Base-by-base conservation (phyloP, 92 coral and sea anemone genomes). In the Epizoanthus illoricatus region DNA sequence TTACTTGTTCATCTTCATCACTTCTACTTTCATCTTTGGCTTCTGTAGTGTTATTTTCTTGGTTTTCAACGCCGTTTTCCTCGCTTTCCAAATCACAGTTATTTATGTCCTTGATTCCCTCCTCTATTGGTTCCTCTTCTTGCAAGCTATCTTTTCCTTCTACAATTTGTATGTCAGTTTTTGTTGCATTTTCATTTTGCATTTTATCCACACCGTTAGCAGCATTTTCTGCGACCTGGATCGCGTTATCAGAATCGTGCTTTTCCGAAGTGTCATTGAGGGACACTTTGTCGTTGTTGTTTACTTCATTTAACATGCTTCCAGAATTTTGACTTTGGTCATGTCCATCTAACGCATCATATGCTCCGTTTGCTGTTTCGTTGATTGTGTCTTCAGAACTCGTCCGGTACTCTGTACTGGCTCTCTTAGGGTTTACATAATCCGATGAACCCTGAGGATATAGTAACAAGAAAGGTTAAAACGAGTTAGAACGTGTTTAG, bases 361-460 rank as follows among this genome's bases (percentile, higher is more conserved):
- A 2, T 52, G 13, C 56, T 52, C 56, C 56, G 21, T 57, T 74
- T 45, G 23, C 2, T 2, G 43, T 33, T 55, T 57, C 66, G 41
- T 56, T 20, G 28, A 36, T 2, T 19, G 9, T 72, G 36, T 13
- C 36, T 72, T 45, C n/a, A 1, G 76, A 33, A 9, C 7, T 24
- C 5, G n/a, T 5, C 5, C n/a, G 20, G 41, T 20, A 72, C 13
- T 21, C 18, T 20, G 28, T 18, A 16, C 40, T 74, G 13, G 65
- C 24, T 13, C 19, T 74, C 80, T 55, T 74, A 5, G 64, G 65
- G 58, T 21, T 56, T 74, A 57, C 63, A 52, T 74, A 74, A 24
- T 74, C 80, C 28, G 80, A 74, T 5, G 80, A 56, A 6, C 80
- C 80, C 80, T 74, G 58, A 56, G 5, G 9, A 20, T 19, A 11